Conservation (phyloP, 2,797 vertebrate genomes). For the Cryptoblepharus egeriae region DNA sequence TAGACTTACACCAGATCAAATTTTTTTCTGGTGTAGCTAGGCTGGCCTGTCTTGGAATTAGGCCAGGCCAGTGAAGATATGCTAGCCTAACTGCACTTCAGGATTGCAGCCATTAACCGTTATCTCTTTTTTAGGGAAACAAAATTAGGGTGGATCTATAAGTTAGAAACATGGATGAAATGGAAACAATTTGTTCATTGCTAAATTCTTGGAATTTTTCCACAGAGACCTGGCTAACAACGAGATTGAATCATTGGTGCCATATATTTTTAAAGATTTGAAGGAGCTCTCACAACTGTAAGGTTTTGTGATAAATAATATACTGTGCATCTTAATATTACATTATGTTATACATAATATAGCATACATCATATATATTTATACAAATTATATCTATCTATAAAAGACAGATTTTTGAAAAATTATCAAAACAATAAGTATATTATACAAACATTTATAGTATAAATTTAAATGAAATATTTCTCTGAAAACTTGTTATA, state of each 20-base stretch:
- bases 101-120: too few species aligned
- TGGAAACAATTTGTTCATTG: conserved; percentile 46
- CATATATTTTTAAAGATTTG: conserved; percentile 86
- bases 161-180: conserved; percentile 33
- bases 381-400: too few species aligned
- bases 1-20: too few species aligned
- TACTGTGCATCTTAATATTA: too few species aligned
- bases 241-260: conserved; percentile 86
- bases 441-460: not conserved
- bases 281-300: conserved; percentile 94
- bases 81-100: too few species aligned
- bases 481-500: not conserved
- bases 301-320: conserved; percentile 66
- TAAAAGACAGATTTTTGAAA: too few species aligned
- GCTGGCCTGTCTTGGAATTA: too few species aligned
- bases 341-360: too few species aligned
- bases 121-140: not conserved
- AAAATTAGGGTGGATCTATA: not conserved
- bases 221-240: conserved; percentile 92
- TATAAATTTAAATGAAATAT: not conserved
- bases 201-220: conserved; percentile 64
- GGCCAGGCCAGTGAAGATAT: too few species aligned
- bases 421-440: not conserved
- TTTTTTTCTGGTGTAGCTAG: too few species aligned
- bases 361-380: too few species aligned